Percentiles rank a stretch among this genome's conserved stretches.
These are phyloP conservation scores for Dolichotis patagonum DNA, from an alignment of 2,113 vertebrate genomes.

Conservation along the genomic window DNA sequence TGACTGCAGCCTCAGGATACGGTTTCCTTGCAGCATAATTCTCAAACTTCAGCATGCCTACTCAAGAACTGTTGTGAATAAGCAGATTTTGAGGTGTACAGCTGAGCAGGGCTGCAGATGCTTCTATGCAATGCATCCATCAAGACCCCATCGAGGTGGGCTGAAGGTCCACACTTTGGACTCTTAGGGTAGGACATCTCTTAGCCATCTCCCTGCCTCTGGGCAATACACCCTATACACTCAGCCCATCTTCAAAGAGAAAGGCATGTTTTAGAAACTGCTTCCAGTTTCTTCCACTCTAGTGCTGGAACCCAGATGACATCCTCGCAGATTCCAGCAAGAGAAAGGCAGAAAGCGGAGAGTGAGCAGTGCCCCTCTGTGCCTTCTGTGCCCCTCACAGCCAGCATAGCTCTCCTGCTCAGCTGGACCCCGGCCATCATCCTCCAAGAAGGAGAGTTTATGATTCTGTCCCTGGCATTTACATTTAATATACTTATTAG, in stretches of 20 bases:
- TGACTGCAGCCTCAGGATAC: neutral
- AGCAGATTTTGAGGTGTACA: neutral
- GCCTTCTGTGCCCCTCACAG: neutral
- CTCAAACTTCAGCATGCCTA: neutral
- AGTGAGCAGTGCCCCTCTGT: neutral
- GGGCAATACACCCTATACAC: neutral
- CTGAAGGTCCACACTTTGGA: neutral
- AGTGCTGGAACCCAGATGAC: neutral
- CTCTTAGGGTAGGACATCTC: neutral
- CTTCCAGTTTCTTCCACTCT: neutral
- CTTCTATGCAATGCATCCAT: neutral
- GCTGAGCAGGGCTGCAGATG: neutral
- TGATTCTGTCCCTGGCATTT: slow-evolving; percentile 76
- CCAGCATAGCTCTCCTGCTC: neutral
- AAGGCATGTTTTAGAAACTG: neutral
- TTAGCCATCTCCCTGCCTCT: neutral
- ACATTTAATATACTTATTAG: slow-evolving; percentile 81
- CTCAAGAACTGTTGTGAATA: neutral
- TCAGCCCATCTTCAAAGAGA: neutral
- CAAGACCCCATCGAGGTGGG: neutral
- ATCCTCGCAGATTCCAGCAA: neutral
- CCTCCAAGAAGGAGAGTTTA: slow-evolving; percentile 69
- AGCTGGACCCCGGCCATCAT: slow-evolving; percentile 18
- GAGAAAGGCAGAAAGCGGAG: neutral
- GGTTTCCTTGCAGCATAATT: neutral